These are phyloP conservation scores for Bolinopsis microptera DNA, from an alignment of 37 sponge, comb jelly and placozoan species.

Conservation along the genomic window DNA sequence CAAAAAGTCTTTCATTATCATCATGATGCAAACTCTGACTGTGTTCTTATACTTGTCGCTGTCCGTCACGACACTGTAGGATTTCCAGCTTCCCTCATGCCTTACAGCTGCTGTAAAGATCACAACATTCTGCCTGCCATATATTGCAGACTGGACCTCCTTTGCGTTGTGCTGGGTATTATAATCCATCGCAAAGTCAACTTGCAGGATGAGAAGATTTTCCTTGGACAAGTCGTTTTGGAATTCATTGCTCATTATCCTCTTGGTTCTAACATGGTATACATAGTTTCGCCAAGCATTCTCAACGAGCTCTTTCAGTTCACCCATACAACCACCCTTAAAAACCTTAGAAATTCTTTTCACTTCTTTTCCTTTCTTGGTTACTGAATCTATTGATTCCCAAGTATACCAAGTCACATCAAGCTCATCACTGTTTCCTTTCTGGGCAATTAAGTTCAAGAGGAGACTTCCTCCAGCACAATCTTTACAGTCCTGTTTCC, in stretches of 20 bases:
- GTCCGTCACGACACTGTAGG: neutral
- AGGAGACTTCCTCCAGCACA: neutral
- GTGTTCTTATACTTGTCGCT: neutral
- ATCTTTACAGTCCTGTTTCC: neutral
- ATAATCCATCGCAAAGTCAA: neutral
- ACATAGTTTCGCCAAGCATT: neutral
- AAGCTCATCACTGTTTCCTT: neutral
- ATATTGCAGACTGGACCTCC: neutral
- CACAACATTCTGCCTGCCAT: neutral
- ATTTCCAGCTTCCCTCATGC: neutral
- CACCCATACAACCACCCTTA: neutral
- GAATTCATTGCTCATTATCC: neutral
- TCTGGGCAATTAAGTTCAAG: neutral
- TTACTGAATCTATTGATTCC: neutral
- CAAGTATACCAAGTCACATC: neutral
- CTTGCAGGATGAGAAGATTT: neutral
- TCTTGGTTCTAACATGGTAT: neutral
- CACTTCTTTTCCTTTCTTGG: neutral
- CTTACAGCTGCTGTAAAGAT: neutral
- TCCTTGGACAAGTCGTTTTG: neutral
- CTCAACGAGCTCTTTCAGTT: neutral
- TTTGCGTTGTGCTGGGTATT: neutral
- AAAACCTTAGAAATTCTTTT: neutral
- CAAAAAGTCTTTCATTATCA: neutral
- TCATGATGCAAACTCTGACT: neutral